Conservation (phyloP, 1,140 invertebrate genomes). For the Zaprionus inermis region DNA sequence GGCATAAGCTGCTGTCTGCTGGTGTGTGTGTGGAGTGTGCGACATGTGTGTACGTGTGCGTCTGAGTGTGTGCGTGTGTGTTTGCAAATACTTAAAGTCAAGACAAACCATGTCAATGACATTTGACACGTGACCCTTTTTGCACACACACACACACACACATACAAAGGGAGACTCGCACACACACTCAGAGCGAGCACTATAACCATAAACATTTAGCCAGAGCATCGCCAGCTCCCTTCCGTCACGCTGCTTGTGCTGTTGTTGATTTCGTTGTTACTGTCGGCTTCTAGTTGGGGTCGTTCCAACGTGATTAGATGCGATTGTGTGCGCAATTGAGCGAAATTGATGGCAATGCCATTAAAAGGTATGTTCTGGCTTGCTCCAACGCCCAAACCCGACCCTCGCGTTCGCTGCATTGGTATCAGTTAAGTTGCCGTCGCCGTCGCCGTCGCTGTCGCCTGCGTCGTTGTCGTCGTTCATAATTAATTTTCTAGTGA, state of each 20-base stretch:
- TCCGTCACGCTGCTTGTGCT: slow-evolving; percentile 6
- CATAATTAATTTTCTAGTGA: slow-evolving; percentile 83
- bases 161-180: neutral
- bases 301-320: slow-evolving; percentile 79
- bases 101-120: slow-evolving; percentile 81
- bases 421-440: slow-evolving; percentile 46
- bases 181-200: slow-evolving; percentile 31
- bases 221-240: slow-evolving; percentile 43
- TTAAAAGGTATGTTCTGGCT: slow-evolving; percentile 72
- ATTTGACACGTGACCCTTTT: slow-evolving; percentile 82
- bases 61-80: slow-evolving; percentile 41
- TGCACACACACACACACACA: slow-evolving; percentile 36
- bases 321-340: slow-evolving; percentile 81
- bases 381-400: slow-evolving; percentile 7
- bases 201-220: slow-evolving; percentile 79
- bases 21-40: slow-evolving; percentile 35
- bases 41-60: slow-evolving; percentile 22
- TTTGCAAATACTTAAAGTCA: slow-evolving; percentile 74
- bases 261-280: slow-evolving; percentile 43
- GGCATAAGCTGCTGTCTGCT: slow-evolving; percentile 36
- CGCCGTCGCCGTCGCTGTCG: slow-evolving; percentile 26
- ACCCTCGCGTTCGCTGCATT: slow-evolving; percentile 57
- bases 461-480: slow-evolving; percentile 54
- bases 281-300: slow-evolving; percentile 48
- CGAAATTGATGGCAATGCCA: slow-evolving; percentile 80